A percentile compares a stretch with the other conserved stretches of the same genome.
Conservation (phyloP, 2,888 invertebrate species). For the Trilocha varians region DNA sequence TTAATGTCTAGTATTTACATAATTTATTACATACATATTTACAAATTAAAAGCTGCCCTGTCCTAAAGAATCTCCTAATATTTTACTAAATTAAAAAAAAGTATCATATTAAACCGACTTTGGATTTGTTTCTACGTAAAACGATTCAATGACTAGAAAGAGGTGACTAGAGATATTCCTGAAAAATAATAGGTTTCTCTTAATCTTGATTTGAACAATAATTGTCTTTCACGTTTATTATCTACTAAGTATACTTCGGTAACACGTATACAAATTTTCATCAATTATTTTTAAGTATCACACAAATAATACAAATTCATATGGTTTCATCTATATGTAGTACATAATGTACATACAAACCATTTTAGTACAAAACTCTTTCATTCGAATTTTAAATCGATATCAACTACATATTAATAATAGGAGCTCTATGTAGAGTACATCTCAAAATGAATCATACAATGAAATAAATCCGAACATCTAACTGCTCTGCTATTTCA, state of each 20-base stretch:
- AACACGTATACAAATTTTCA: slow-evolving; percentile 52
- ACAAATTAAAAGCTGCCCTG: slow-evolving; percentile 26
- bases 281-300: slow-evolving; percentile 53
- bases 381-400: no score
- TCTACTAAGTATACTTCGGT: slow-evolving; percentile 35
- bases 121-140: slow-evolving; percentile 1
- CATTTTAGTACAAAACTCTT: slow-evolving; percentile 11
- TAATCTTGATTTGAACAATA: slow-evolving; percentile 19
- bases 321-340: slow-evolving; percentile 12
- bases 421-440: no score
- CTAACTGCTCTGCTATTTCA: no score
- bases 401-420: no score
- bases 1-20: slow-evolving; percentile 46
- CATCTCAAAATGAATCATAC: no score
- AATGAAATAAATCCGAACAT: no score
- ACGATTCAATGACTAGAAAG: no score
- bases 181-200: neutral
- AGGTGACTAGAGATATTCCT: no score
- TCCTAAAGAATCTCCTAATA: slow-evolving; percentile 7
- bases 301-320: slow-evolving; percentile 34
- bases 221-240: slow-evolving; percentile 1
- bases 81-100: slow-evolving; percentile 9
- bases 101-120: slow-evolving; percentile 1
- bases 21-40: slow-evolving; percentile 43
- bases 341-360: slow-evolving; percentile 7